Evolutionary conservation across 1,140 invertebrate genomes (phyloP).

Genomic region (Drosophila fuyamai): DNA sequence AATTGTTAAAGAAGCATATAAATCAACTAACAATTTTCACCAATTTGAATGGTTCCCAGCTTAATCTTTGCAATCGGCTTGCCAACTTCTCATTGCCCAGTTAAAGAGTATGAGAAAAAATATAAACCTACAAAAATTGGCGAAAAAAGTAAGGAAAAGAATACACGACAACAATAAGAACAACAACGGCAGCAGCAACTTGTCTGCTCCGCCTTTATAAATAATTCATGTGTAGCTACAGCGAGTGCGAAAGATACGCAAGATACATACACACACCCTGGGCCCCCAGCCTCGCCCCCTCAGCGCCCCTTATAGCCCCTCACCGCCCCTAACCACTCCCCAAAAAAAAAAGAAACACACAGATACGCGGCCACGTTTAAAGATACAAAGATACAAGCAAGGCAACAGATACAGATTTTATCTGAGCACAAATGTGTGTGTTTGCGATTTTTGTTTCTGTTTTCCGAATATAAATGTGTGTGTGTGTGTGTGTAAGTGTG

Average conservation of each 20-base stretch:
- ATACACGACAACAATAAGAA: constrained; percentile 58
- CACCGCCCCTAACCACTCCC: constrained; percentile 28
- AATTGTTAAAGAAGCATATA: no score
- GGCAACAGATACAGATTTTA: constrained; percentile 69
- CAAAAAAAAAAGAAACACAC: constrained; percentile 40
- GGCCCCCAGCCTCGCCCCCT: constrained; percentile 5
- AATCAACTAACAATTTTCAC: no score
- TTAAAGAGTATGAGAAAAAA: constrained; percentile 43
- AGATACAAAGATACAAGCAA: constrained; percentile 77
- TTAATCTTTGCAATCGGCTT: neutral
- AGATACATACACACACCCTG: constrained; percentile 59
- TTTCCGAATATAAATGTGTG: neutral
- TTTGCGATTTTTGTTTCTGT: constrained; percentile 19
- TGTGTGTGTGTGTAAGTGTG: constrained; percentile 26
- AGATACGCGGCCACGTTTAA: constrained; percentile 73
- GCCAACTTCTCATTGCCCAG: neutral
- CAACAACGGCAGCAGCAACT: constrained; percentile 76
- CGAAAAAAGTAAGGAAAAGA: constrained; percentile 61
- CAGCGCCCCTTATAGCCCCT: neutral
- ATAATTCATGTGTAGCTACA: constrained; percentile 84
- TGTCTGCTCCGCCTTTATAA: constrained; percentile 85
- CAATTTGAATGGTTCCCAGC: no score
- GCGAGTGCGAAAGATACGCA: constrained; percentile 80
- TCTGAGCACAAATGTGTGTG: constrained; percentile 33
- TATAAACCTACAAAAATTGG: constrained; percentile 34